Evolutionary conservation across 2,113 vertebrate genomes (phyloP), one percentile per base, ranked within the genome.

Genomic region (Neolamprologus devosi): DNA sequence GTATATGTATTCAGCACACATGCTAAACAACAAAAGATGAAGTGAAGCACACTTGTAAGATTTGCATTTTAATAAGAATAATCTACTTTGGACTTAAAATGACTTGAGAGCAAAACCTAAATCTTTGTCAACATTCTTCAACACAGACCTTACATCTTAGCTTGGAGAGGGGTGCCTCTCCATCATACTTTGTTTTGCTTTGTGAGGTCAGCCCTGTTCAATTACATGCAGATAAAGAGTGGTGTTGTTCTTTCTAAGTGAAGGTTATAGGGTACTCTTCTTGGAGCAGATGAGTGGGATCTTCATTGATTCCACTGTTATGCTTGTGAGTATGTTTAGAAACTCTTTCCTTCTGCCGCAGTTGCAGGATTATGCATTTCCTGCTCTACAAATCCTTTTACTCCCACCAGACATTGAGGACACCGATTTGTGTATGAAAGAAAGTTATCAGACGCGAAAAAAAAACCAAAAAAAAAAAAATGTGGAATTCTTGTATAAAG

Each of bases 11-110:
- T 88, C 26, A 11, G 65, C 53, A 63, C 60, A 85, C 55, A 73
- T 86, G 88, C 87, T 35, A 83, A 33, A 80, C 68, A 86, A 92
- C 84, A 87, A 88, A 86, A 85, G 65, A 49, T 89, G 19, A 89
- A 35, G 70, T 87, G 83, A 84, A 90, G 89, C 82, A 8, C 73
- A 84, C 83, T 86, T 86, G 88, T 91, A 89, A 92, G 90, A 95
- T 94, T 94, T 94, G 88, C 90, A 95, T 95, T 94, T 93, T 93
- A 93, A 95, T 95, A 91, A 87, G 86, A 89, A 87, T 91, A 89
- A 86, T 90, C 91, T 93, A 90, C 83, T 93, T 92, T 78, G 68
- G 54, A 75, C 89, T 80, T 37, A 28, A 88, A 91, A 92, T 87
- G 42, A 88, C 79, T 47, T 79, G 47, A 75, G 81, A 83, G 80